phyloP scores from a whole-genome alignment of 2,113 vertebrate species.

The Azemiops feae region DNA sequence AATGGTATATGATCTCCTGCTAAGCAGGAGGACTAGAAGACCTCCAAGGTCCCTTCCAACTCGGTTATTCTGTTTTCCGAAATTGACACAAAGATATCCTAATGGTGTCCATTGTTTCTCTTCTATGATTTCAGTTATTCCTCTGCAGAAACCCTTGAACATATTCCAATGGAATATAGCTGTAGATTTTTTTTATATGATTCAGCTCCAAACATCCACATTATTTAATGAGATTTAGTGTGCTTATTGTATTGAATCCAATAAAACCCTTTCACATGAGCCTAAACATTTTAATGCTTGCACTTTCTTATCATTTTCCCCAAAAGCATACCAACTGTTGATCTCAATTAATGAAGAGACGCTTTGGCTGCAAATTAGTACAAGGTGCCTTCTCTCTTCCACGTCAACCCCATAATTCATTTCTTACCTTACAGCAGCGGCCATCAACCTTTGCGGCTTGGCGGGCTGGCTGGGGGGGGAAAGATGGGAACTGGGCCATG shows the following conservation, averaged over 20 bases:
- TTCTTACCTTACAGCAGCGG: neutral
- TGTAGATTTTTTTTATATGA: neutral
- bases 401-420: neutral
- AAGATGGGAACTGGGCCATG: too few relatives aligned
- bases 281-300: too few relatives aligned
- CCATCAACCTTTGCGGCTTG: too few relatives aligned
- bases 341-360: neutral
- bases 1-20: neutral
- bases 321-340: neutral
- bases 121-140: neutral
- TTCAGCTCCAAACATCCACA: neutral
- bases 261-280: neutral
- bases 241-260: neutral
- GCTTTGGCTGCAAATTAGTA: neutral
- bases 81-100: neutral
- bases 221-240: neutral
- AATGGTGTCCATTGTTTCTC: neutral
- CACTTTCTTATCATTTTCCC: neutral
- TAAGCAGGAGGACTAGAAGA: neutral
- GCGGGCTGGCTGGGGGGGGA: too few relatives aligned
- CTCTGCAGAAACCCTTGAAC: neutral
- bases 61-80: neutral
- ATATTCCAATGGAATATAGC: neutral
- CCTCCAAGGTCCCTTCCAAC: neutral
- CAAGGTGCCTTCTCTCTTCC: neutral